These are phyloP conservation scores for Phoeniculus purpureus DNA, from an alignment of 2,797 vertebrate species.

Conservation along the genomic window DNA sequence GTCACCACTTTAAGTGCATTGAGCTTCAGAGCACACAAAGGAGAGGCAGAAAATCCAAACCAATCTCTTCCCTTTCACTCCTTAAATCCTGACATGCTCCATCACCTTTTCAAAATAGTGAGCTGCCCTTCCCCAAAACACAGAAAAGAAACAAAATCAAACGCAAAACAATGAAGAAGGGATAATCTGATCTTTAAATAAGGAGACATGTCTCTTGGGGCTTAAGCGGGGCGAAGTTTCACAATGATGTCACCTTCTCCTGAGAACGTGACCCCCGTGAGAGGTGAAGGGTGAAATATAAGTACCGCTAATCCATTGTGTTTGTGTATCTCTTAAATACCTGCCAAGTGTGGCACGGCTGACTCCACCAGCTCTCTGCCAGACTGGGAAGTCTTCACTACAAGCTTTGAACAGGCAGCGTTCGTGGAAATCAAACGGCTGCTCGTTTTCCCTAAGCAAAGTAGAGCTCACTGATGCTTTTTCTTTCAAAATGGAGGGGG, in stretches of 20 bases:
- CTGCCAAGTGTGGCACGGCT: conserved; percentile 53
- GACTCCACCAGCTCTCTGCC: conserved; percentile 48
- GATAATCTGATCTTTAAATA: conserved; percentile 92
- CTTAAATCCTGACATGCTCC: conserved; percentile 88
- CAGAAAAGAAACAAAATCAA: conserved; percentile 85
- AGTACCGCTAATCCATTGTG: conserved; percentile 62
- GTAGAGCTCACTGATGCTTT: background rate
- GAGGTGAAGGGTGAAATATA: conserved; percentile 71
- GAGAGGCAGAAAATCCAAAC: conserved; percentile 83
- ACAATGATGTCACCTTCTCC: conserved; percentile 89
- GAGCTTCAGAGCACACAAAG: conserved; percentile 81
- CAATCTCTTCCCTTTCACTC: conserved; percentile 84
- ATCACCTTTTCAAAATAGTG: conserved; percentile 89
- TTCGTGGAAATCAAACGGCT: conserved; percentile 38
- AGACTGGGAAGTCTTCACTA: conserved; percentile 51
- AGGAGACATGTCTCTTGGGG: conserved; percentile 85
- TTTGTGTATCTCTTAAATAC: conserved; percentile 54
- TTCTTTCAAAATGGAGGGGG: background rate
- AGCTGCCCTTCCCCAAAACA: conserved; percentile 81
- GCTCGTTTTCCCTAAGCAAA: conserved; percentile 3
- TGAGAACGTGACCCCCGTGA: conserved; percentile 69
- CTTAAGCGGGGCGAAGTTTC: conserved; percentile 83
- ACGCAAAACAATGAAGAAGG: conserved; percentile 82
- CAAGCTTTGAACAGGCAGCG: conserved; percentile 11
- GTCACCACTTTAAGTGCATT: conserved; percentile 80